Percentiles rank a stretch among this genome's conserved stretches.
Evolutionary conservation across 2,888 invertebrate species (phyloP).

Genomic region (Diarsia rubi): DNA sequence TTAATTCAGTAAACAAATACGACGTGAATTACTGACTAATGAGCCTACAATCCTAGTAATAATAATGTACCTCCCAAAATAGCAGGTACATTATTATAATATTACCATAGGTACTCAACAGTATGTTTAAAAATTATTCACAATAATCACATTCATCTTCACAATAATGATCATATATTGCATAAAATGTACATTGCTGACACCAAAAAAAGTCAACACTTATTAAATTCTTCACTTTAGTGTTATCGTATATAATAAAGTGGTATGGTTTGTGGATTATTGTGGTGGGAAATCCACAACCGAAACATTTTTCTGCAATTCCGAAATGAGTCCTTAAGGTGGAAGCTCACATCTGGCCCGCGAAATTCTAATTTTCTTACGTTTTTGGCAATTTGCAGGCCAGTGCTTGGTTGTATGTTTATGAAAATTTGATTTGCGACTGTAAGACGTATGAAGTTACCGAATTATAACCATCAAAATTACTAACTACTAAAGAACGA

Average conservation of each 20-base stretch:
- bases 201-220: slow-evolving; percentile 25
- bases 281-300: slow-evolving; percentile 13
- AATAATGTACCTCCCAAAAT: not conserved
- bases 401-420: too few species aligned
- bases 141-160: slow-evolving; percentile 26
- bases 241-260: not conserved
- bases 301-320: slow-evolving; percentile 2
- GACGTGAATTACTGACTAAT: not conserved
- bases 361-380: too few species aligned
- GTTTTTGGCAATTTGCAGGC: too few species aligned
- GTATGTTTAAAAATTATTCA: not conserved
- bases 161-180: slow-evolving; percentile 15
- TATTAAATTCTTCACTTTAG: slow-evolving; percentile 11
- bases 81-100: not conserved
- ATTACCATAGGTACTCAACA: too few species aligned
- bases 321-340: slow-evolving; percentile 25
- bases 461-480: too few species aligned
- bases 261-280: slow-evolving; percentile 12
- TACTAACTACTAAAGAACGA: too few species aligned
- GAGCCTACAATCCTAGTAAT: slow-evolving; percentile 12
- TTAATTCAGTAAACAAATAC: not conserved
- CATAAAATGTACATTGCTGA: slow-evolving; percentile 17
- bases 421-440: too few species aligned
- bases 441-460: too few species aligned
- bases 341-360: too few species aligned